A percentile compares a stretch with the other conserved stretches of the same genome.
Conservation (phyloP, 2,888 invertebrate genomes). For the Coecobrya sp. region DNA sequence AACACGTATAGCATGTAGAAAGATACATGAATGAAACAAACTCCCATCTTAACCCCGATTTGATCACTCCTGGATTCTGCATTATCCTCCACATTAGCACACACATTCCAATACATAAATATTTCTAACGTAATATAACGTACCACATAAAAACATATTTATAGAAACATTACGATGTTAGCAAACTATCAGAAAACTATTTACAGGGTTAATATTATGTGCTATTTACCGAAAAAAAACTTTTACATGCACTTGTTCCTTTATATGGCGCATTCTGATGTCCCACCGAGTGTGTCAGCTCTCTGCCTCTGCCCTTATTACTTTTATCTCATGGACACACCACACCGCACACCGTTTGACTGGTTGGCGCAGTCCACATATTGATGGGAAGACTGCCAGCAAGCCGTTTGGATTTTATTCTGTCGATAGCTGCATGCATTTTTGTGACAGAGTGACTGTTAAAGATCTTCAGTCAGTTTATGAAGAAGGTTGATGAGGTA, state of each 20-base stretch:
- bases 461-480: conserved; percentile 38
- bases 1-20: not conserved
- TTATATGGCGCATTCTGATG: not conserved
- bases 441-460: conserved; percentile 58
- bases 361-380: conserved; percentile 62
- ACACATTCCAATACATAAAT: conserved; percentile 10
- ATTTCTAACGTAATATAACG: not conserved
- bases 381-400: conserved; percentile 69
- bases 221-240: conserved; percentile 21
- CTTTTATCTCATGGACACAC: conserved; percentile 69
- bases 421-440: conserved; percentile 68
- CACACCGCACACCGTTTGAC: conserved; percentile 10
- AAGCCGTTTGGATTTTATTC: not conserved
- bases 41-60: not conserved
- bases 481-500: conserved; percentile 46
- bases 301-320: not conserved
- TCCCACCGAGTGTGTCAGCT: conserved; percentile 15
- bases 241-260: not conserved
- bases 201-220: not conserved
- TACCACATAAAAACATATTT: not conserved
- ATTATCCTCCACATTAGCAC: not conserved
- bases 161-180: not conserved
- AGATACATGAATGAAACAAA: not conserved
- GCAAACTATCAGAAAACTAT: not conserved
- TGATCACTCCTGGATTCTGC: conserved; percentile 5